phyloP scores from a whole-genome alignment of 2,797 vertebrate species.

The Acipenser ruthenus region DNA sequence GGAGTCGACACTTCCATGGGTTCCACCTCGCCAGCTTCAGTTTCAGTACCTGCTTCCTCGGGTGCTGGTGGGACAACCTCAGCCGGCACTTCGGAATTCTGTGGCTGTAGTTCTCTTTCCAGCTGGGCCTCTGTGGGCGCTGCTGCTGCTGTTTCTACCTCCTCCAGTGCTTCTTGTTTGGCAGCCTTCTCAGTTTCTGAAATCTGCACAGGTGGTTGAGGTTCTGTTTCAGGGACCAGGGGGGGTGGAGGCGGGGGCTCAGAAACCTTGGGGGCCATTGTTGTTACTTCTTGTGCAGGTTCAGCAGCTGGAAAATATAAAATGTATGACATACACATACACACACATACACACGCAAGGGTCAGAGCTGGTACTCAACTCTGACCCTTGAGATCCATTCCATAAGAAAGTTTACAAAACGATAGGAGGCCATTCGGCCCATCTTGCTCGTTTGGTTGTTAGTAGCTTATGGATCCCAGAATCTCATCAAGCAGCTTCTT shows the following conservation, averaged over 20 bases:
- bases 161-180: conserved; percentile 34
- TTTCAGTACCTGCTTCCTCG: conserved; percentile 53
- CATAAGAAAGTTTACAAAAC: no score
- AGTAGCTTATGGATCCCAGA: no score
- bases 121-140: conserved; percentile 30
- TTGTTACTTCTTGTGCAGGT: conserved; percentile 38
- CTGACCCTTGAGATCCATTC: no score
- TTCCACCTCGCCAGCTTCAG: conserved; percentile 51
- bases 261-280: conserved; percentile 34
- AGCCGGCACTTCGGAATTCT: conserved; percentile 32
- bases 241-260: conserved; percentile 29
- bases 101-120: conserved; percentile 28
- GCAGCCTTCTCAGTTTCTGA: conserved; percentile 25
- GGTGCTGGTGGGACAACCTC: conserved; percentile 11
- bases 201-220: conserved; percentile 29
- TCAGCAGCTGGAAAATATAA: conserved; percentile 38
- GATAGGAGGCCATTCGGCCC: no score
- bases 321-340: no score
- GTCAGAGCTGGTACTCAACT: no score
- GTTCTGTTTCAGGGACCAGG: conserved; percentile 16
- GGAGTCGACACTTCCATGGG: conserved; percentile 52
- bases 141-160: conserved; percentile 39
- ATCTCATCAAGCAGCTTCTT: no score
- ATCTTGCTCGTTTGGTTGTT: no score
- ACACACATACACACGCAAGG: no score